Percentiles rank a stretch among this genome's conserved stretches.
Conservation (phyloP, 2,113 vertebrate genomes). For the Istiophorus platypterus region DNA sequence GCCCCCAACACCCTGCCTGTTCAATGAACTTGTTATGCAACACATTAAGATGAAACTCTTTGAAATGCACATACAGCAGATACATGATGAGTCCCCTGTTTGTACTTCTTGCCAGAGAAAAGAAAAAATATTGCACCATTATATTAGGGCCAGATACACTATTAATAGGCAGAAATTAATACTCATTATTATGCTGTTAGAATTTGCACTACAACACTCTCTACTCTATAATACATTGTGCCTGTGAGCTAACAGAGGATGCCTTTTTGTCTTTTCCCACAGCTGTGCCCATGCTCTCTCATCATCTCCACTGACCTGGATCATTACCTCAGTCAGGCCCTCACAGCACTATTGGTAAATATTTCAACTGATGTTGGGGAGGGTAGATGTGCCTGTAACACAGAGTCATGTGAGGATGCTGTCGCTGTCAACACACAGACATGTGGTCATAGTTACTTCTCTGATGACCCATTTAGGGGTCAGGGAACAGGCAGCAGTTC, state of each 20-base stretch:
- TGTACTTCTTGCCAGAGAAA: neutral
- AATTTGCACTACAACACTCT: constrained; percentile 23
- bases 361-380: constrained; percentile 55
- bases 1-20: neutral
- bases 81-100: neutral
- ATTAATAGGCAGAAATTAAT: constrained; percentile 18
- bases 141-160: neutral
- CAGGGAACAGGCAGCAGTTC: neutral
- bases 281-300: constrained; percentile 57
- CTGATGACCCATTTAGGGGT: neutral
- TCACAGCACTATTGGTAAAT: constrained; percentile 59
- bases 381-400: constrained; percentile 42
- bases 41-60: constrained; percentile 29
- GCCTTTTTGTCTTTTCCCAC: constrained; percentile 62
- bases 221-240: constrained; percentile 15
- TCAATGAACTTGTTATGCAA: neutral
- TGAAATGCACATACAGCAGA: constrained; percentile 1
- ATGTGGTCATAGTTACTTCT: neutral
- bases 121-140: neutral
- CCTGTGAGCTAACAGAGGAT: constrained; percentile 25
- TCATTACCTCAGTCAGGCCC: constrained; percentile 62
- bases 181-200: constrained; percentile 39
- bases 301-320: constrained; percentile 80
- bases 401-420: constrained; percentile 39
- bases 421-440: neutral